Base-by-base conservation (phyloP, 2,113 vertebrate genomes). In the Halichoeres trimaculatus region DNA sequence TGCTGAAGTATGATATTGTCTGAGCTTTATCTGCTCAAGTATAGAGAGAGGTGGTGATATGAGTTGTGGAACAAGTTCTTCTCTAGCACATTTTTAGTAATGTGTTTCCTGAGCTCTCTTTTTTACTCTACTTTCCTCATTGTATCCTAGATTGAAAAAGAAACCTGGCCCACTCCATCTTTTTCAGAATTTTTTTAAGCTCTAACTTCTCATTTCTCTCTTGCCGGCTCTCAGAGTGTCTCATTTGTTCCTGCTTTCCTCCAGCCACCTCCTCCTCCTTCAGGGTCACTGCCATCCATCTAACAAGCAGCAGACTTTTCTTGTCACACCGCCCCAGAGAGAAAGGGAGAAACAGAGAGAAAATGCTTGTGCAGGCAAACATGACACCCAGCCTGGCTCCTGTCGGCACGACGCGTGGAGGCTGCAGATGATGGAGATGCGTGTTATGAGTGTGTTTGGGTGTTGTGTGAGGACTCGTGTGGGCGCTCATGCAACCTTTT, bases 251-350 rank as follows among this genome's bases (percentile, higher is more conserved):
- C 48, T 17, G 35, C n/a, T 34, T 60, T 65, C 34, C 26, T 30
- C 5, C 36, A 23, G 26, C 57, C 8, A 10, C 60, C 41, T 51
- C 70, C 55, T 60, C 63, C 51, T 52, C 69, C 76, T 80, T 23
- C 53, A 78, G 73, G 78, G 58, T 79, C 60, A 45, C 26, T 10
- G 17, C 45, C 41, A 75, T 85, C 76, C 63, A 56, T 82, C 61
- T 75, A 67, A 58, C 22, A 34, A 55, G 47, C 65, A 68, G 71
- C 64, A 60, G 57, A 64, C 57, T 66, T 69, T 48, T 65, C 38
- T 54, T 70, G 68, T 77, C 64, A 76, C 20, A 40, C 23, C 5
- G 30, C 55, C 61, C 56, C 36, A 23, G 52, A 77, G 65, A 83
- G 11, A 54, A 26, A 4, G 36, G 41, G 17, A 51, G 34, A 13